A percentile compares a stretch with the other conserved stretches of the same genome.
These are phyloP conservation scores for Peromyscus attwateri DNA, from an alignment of 2,797 vertebrate genomes.

Conservation along the genomic window DNA sequence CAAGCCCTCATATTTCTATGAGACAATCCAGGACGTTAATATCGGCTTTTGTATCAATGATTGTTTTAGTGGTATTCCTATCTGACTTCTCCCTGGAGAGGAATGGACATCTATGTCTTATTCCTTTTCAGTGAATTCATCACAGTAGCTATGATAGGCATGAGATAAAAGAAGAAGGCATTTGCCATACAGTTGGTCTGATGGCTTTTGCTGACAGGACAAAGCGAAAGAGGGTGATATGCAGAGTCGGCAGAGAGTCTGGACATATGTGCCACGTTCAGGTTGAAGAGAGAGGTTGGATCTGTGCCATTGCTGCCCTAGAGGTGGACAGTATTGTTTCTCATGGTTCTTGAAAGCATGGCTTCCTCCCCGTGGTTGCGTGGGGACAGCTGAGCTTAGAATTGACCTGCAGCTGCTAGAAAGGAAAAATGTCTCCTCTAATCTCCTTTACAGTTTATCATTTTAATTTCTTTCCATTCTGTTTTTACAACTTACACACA, in stretches of 20 bases:
- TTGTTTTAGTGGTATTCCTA: conserved; percentile 28
- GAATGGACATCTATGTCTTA: conserved; percentile 14
- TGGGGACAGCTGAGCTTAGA: not conserved
- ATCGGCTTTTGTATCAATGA: not conserved
- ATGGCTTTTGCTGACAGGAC: not conserved
- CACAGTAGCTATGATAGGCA: not conserved
- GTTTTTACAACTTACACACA: not conserved
- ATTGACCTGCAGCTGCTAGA: not conserved
- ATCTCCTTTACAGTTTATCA: not conserved
- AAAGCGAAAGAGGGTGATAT: not conserved
- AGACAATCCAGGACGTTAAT: not conserved
- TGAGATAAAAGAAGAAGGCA: not conserved
- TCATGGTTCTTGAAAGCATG: not conserved
- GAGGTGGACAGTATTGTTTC: not conserved
- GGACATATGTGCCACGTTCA: not conserved
- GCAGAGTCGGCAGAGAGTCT: not conserved
- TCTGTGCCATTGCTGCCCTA: no score
- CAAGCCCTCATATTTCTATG: conserved; percentile 19
- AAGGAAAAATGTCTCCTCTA: not conserved
- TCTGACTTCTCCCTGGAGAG: not conserved
- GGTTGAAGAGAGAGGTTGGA: not conserved
- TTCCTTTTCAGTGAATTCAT: not conserved
- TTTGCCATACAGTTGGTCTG: not conserved
- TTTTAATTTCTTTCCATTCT: conserved; percentile 22
- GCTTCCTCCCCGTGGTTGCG: not conserved